Evolutionary conservation across 2,797 vertebrate species (phyloP).

Genomic region (Eulemur mongoz): DNA sequence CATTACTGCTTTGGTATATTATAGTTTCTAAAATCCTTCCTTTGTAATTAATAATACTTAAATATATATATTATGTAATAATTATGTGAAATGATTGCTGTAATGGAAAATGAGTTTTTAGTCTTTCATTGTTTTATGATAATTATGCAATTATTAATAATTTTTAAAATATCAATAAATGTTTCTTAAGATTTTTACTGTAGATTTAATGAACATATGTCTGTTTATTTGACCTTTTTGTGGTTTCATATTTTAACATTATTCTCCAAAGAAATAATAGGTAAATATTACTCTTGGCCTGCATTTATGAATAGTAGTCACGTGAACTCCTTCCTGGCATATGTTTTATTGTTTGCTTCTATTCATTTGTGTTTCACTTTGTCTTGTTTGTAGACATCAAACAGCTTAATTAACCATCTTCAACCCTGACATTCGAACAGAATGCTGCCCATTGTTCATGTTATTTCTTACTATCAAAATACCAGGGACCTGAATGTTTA

Average conservation of each 20-base stretch:
- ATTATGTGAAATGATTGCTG: not conserved
- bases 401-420: slow-evolving; percentile 67
- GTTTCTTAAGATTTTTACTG: not conserved
- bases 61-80: not conserved
- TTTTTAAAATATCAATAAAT: not conserved
- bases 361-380: slow-evolving; percentile 54
- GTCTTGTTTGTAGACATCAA: slow-evolving; percentile 39
- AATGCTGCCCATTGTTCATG: slow-evolving; percentile 32
- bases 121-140: not conserved
- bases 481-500: slow-evolving; percentile 21
- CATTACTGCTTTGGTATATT: not conserved
- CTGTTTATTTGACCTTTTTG: not conserved
- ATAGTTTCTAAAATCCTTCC: not conserved
- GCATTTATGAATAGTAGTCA: not conserved
- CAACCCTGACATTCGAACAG: not conserved
- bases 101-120: not conserved
- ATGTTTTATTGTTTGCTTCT: slow-evolving; percentile 16
- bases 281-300: not conserved
- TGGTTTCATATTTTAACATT: not conserved
- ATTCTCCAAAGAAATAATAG: not conserved
- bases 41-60: not conserved
- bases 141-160: not conserved
- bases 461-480: slow-evolving; percentile 61
- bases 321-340: not conserved
- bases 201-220: not conserved